phyloP scores from a whole-genome alignment of 2,888 invertebrate species.

The Xestobium rufovillosum region DNA sequence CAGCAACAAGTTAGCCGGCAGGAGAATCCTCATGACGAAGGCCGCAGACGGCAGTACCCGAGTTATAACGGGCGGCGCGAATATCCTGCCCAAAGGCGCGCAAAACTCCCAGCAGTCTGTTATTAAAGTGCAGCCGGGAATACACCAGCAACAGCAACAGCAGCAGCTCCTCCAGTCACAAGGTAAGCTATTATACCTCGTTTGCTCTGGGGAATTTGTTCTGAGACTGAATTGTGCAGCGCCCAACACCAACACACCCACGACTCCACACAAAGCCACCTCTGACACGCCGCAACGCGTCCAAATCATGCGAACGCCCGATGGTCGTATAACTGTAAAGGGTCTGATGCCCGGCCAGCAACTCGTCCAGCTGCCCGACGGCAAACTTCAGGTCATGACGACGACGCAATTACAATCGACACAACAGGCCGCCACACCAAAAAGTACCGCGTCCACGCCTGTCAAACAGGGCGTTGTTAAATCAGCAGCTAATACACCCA shows the following conservation, averaged over 20 bases:
- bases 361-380: constrained; percentile 87
- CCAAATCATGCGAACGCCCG: constrained; percentile 83
- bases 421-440: too few species aligned
- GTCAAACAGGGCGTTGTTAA: constrained; percentile 42
- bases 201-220: too few species aligned
- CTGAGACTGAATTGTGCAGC: too few species aligned
- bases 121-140: constrained; percentile 45
- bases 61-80: constrained; percentile 53
- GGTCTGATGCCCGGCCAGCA: constrained; percentile 90
- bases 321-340: constrained; percentile 86
- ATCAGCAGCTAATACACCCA: constrained; percentile 39
- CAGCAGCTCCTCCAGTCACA: constrained; percentile 44
- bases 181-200: constrained; percentile 31
- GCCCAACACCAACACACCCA: constrained; percentile 21
- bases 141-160: constrained; percentile 33
- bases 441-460: too few species aligned
- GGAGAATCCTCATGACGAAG: constrained; percentile 70
- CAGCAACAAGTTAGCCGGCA: constrained; percentile 59
- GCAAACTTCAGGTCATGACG: constrained; percentile 79
- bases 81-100: constrained; percentile 47
- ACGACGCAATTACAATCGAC: constrained; percentile 48
- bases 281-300: constrained; percentile 62
- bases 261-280: constrained; percentile 30
- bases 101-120: constrained; percentile 43
- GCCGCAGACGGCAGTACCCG: constrained; percentile 60